These are phyloP conservation scores for Tylochromis polylepis DNA, from an alignment of 2,113 vertebrate genomes.

Conservation along the genomic window DNA sequence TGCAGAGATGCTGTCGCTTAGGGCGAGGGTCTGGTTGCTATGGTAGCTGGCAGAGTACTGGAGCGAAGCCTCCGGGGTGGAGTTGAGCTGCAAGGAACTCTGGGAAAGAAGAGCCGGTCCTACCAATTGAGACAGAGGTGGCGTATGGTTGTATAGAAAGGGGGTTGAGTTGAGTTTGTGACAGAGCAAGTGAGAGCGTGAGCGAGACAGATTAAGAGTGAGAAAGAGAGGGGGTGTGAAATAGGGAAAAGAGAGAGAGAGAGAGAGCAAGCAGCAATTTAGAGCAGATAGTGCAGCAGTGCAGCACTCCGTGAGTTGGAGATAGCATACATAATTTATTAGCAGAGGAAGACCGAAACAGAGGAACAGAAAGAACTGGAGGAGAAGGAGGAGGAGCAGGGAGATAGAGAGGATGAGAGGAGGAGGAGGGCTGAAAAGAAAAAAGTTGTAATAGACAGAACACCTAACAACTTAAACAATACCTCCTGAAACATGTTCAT, in stretches of 20 bases:
- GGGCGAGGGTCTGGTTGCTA: slow-evolving; percentile 96
- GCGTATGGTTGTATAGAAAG: slow-evolving; percentile 21
- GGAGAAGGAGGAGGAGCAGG: slow-evolving; percentile 47
- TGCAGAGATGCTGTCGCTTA: slow-evolving; percentile 82
- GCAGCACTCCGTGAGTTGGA: slow-evolving; percentile 74
- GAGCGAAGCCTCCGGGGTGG: slow-evolving; percentile 95
- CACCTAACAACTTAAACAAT: slow-evolving; percentile 12
- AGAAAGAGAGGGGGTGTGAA: slow-evolving; percentile 39
- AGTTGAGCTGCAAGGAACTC: slow-evolving; percentile 96
- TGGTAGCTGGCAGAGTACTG: slow-evolving; percentile 98
- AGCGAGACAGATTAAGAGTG: slow-evolving; percentile 29
- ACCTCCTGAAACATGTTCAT: not conserved
- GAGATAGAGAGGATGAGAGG: slow-evolving; percentile 18
- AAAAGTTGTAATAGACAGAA: slow-evolving; percentile 61
- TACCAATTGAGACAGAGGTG: slow-evolving; percentile 67
- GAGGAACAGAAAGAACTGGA: slow-evolving; percentile 54
- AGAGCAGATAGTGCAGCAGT: slow-evolving; percentile 83
- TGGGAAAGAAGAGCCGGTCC: slow-evolving; percentile 96
- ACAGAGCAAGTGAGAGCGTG: slow-evolving; percentile 1
- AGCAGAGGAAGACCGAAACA: slow-evolving; percentile 65
- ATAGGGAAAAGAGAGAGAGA: slow-evolving; percentile 53
- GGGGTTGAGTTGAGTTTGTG: slow-evolving; percentile 40
- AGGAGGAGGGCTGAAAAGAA: slow-evolving; percentile 45
- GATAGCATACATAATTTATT: slow-evolving; percentile 78
- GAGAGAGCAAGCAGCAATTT: slow-evolving; percentile 75